Base-by-base conservation (phyloP, 1,140 invertebrate species). In the Oedothorax gibbosus region DNA sequence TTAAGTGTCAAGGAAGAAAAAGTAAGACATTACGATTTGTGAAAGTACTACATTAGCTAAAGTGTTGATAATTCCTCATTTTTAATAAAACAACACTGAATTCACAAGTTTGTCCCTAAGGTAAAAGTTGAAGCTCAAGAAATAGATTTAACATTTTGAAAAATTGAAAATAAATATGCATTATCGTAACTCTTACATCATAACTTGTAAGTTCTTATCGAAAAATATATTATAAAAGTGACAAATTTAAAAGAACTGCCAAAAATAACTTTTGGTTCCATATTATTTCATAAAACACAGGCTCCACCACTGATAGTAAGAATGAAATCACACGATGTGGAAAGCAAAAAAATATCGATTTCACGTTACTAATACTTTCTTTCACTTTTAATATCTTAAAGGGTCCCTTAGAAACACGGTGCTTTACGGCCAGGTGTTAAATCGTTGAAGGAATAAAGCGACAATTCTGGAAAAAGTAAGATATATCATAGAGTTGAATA, bases 401-500 rank as follows among this genome's bases (percentile, higher is more conserved):
- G 72, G 54, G 54, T 21, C 72, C 57, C 53, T 21, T 62, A 14
- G 20, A 75, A 75, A 75, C 20, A 15, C 53, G 51, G 57, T 75
- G 49, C 72, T 57, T 75, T 75, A 75, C 20, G 51, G 53, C 54
- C 72, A 75, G 72, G 72, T 75, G 72, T 75, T 75, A 75, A 75
- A 57, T 75, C 72, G 72, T 60, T 20, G 72, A 35, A 57, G 72
- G 72, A 75, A 75, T 35, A 57, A 75, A 57, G 72, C 20, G 56
- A 75, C 72, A 75, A 75, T 21, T 20, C 35, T 3, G 21, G 3
- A 60, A 57, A 57, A 20, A 50, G 54, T 57, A 75, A 57, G 51
- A 15, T 57, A 57, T 75, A 35, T 56, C 57, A 21, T 53, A 75
- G 21, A 49, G 53, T 18, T 35, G 54, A 57, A 20, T 75, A 75